Evolutionary conservation across 2,888 invertebrate genomes (phyloP), one percentile per base, ranked within the genome.

Genomic region (Beris chalybata): DNA sequence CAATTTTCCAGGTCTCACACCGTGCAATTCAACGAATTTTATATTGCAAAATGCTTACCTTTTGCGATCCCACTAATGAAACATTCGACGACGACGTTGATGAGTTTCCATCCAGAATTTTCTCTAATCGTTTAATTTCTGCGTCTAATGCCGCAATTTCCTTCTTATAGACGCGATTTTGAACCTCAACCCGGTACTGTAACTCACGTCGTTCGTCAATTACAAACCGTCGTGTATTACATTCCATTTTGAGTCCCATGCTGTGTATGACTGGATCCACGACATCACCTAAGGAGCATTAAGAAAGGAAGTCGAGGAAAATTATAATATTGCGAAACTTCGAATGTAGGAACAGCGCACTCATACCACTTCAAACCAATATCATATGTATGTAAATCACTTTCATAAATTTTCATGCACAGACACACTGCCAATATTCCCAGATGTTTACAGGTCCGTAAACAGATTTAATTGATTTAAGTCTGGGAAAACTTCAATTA

Each of bases 171-270:
- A 94, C 95, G 72, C 90, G 87, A 80, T 95, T 95, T 80, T 95
- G 95, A 63, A 95, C 92, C 79, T 95, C 93, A 55, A 94, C 91
- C 67, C 95, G 84, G 78, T 92, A 93, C 74, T 91, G 89, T 13
- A 92, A 80, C 75, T 95, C 95, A 72, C 88, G 85, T 57, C 86
- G 87, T 75, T 95, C 95, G 74, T 95, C 93, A 15, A 89, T 87
- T 15, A 91, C 88, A 75, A 93, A 92, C 74, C 91, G 82, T 71
- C 95, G 84, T 0, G 95, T 95, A 74, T 95, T 95, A 78, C 88
- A 92, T 77, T 95, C 93, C 73, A 95, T 86, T 78, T 91, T 89
- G 48, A 95, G 83, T 7, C 95, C 95, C 85, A 94, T 88, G 75
- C 93, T 93, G 76, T 93, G 90, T 72, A 93, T 92, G 2, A 95